Percentiles rank a stretch among this genome's conserved stretches.
Conservation (phyloP, 2,888 invertebrate genomes). For the Coleophora flavipennella region DNA sequence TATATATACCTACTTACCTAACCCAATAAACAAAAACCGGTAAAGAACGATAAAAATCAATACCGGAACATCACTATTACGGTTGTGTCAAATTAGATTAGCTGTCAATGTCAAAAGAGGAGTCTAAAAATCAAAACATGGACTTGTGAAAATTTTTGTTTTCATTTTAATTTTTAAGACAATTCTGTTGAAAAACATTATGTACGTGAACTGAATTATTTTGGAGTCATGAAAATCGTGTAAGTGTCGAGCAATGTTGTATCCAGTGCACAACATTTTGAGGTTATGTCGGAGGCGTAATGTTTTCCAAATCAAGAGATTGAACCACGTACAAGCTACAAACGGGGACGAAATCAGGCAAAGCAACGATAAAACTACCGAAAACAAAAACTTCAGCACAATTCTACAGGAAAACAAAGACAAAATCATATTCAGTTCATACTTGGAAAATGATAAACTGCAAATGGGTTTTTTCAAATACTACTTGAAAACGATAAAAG, state of each 20-base stretch:
- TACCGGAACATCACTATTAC: too few species aligned
- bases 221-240: constrained; percentile 7
- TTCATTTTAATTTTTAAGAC: too few species aligned
- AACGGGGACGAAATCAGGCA: constrained; percentile 18
- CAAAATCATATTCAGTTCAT: constrained; percentile 57
- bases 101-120: too few species aligned
- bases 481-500: constrained; percentile 37
- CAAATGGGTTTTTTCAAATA: constrained; percentile 46
- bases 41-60: too few species aligned
- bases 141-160: too few species aligned
- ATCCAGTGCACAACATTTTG: constrained; percentile 40
- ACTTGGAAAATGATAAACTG: constrained; percentile 52
- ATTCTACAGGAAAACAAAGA: constrained; percentile 42
- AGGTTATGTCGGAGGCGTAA: constrained; percentile 52
- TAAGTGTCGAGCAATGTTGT: constrained; percentile 30
- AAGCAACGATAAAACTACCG: constrained; percentile 16
- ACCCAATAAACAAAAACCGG: too few species aligned
- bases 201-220: too few species aligned
- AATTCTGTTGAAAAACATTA: too few species aligned
- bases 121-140: too few species aligned
- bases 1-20: too few species aligned
- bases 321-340: constrained; percentile 25
- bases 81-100: too few species aligned
- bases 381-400: constrained; percentile 30
- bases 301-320: constrained; percentile 30